These are phyloP conservation scores for Lagorchestes hirsutus DNA, from an alignment of 2,797 vertebrate species.

Conservation along the genomic window DNA sequence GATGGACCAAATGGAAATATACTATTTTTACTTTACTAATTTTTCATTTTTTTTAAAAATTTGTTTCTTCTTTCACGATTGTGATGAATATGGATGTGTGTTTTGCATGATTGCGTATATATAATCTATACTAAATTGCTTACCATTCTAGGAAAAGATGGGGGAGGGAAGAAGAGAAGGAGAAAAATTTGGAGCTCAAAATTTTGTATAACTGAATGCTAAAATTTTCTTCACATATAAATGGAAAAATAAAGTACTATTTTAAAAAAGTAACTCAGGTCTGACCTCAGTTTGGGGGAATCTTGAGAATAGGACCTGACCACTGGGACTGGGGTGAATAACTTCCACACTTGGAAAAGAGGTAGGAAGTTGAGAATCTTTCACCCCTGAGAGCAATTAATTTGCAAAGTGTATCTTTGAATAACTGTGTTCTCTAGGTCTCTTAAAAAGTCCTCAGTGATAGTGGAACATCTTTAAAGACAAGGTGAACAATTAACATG, in stretches of 20 bases:
- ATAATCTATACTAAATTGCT: too few species aligned
- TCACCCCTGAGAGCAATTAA: constrained; percentile 77
- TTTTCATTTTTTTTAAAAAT: background rate
- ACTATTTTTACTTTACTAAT: background rate
- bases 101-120: background rate
- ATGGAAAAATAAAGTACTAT: background rate
- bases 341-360: constrained; percentile 43
- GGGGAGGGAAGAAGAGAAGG: background rate
- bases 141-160: background rate
- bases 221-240: background rate
- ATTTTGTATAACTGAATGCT: background rate
- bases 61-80: background rate
- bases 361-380: background rate
- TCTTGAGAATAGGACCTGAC: background rate
- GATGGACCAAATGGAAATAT: background rate
- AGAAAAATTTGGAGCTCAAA: background rate
- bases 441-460: constrained; percentile 49
- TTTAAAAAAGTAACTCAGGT: background rate
- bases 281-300: background rate
- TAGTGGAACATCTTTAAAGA: constrained; percentile 62
- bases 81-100: background rate
- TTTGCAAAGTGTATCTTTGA: constrained; percentile 30
- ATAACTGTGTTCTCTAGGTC: background rate
- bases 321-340: constrained; percentile 38
- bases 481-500: background rate